Evolutionary conservation across 2,797 vertebrate genomes (phyloP).

Genomic region (Gadopsis marmoratus): DNA sequence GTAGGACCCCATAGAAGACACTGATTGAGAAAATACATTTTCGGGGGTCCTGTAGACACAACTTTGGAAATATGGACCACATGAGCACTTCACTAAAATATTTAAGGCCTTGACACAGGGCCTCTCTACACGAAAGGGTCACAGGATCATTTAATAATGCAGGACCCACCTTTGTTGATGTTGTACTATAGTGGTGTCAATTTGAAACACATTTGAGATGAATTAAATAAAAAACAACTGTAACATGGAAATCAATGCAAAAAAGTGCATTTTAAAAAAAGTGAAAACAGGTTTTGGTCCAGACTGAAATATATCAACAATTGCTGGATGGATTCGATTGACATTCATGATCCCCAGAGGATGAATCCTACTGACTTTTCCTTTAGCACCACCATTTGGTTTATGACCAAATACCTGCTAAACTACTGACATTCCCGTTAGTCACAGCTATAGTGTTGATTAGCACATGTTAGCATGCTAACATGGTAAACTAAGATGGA

Average conservation of each 20-base stretch:
- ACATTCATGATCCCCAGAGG: background rate
- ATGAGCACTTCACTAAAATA: no score
- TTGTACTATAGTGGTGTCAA: no score
- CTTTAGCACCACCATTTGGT: background rate
- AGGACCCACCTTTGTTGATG: no score
- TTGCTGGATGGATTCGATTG: background rate
- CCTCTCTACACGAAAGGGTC: background rate
- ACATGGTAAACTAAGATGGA: background rate
- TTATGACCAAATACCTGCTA: background rate
- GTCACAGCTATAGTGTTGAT: no score
- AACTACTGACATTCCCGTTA: background rate
- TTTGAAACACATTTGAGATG: background rate
- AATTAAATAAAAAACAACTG: no score
- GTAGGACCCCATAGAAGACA: background rate
- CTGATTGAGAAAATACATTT: background rate
- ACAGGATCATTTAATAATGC: background rate
- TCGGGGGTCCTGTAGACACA: no score
- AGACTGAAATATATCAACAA: no score
- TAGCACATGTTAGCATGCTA: no score
- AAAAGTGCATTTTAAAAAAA: no score
- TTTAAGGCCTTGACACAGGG: no score
- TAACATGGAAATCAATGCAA: background rate
- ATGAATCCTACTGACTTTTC: background rate
- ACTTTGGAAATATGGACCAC: no score
- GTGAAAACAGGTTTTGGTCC: no score